Evolutionary conservation across 1,140 invertebrate genomes (phyloP), one percentile per base, ranked within the genome.

Genomic region (Eriocheir sinensis): DNA sequence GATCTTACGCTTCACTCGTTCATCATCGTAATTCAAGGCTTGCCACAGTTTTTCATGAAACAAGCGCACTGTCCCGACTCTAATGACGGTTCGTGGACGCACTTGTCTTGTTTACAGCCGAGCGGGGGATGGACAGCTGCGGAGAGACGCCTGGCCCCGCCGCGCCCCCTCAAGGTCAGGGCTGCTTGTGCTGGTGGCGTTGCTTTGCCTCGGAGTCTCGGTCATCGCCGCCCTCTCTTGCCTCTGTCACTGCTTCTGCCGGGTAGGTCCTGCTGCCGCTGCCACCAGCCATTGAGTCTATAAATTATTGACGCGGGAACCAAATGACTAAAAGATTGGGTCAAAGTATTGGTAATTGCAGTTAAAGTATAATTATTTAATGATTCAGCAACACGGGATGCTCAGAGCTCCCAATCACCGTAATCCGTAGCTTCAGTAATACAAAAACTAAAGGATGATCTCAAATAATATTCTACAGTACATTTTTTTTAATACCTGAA

Each of bases 91-190:
- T n/a, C n/a, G 60, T 72, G 60, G 27, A 72, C 60, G 27, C 60
- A 72, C 60, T 72, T n/a, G 60, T 72, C 60, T 72, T 72, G 60
- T 72, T 72, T n/a, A 72, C 60, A 72, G 60, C 60, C 60, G 60
- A 21, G 60, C 27, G 60, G 60, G 60, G 60, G 60, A 72, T 72
- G 27, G 60, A 72, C 60, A 72, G 60, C 8, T 72, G 60, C 60
- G 12, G 60, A n/a, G 60, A 72, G 60, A 21, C 60, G 21, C 9
- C 4, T n/a, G 6, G 60, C 60, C 27, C 0, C 60, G n/a, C 0
- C 60, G 27, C 60, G 27, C 27, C 60, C 27, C 60, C 21, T 72
- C 60, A 72, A 72, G 60, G 60, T 72, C 60, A 72, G 2, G 60
- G 27, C 60, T 89, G 40, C 21, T 27, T 41, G 38, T 89, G 86